These are phyloP conservation scores for Andinoacara biseriatus DNA, from an alignment of 2,113 vertebrate genomes.

Conservation along the genomic window DNA sequence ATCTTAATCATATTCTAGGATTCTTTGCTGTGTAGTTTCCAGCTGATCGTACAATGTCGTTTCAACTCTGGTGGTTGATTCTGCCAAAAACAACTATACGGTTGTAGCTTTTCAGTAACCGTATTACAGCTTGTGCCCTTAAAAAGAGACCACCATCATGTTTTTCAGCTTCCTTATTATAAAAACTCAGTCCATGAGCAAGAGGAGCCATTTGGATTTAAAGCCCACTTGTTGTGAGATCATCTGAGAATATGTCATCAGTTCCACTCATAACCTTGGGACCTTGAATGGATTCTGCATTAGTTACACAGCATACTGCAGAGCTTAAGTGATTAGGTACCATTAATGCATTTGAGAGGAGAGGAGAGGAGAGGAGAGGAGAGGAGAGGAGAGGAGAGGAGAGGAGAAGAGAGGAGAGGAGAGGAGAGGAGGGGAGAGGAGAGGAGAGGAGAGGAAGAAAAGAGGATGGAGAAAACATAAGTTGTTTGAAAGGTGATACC, in stretches of 20 bases:
- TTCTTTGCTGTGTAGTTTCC: not conserved
- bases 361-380: not conserved
- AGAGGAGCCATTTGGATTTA: conserved; percentile 28
- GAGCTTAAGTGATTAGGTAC: conserved; percentile 38
- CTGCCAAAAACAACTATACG: not conserved
- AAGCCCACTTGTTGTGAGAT: conserved; percentile 43
- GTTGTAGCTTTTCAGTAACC: not conserved
- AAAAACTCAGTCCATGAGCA: conserved; percentile 17
- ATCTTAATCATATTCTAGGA: conserved; percentile 5
- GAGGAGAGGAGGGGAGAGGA: not conserved
- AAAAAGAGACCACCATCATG: not conserved
- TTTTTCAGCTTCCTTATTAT: conserved; percentile 19
- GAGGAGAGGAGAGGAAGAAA: not conserved
- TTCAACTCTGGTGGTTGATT: conserved; percentile 1
- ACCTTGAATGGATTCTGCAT: conserved; percentile 25
- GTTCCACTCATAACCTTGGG: conserved; percentile 28
- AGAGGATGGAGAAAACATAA: not conserved
- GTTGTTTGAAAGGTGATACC: conserved; percentile 1
- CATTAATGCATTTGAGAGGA: conserved; percentile 28
- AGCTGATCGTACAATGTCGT: not conserved
- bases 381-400: conserved; percentile 7
- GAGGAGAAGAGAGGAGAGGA: conserved; percentile 16
- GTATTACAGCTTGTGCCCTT: not conserved
- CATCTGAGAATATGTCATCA: conserved; percentile 56
- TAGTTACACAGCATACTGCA: conserved; percentile 25